Evolutionary conservation across 2,888 invertebrate species (phyloP).

Genomic region (Ectobius pallidus): DNA sequence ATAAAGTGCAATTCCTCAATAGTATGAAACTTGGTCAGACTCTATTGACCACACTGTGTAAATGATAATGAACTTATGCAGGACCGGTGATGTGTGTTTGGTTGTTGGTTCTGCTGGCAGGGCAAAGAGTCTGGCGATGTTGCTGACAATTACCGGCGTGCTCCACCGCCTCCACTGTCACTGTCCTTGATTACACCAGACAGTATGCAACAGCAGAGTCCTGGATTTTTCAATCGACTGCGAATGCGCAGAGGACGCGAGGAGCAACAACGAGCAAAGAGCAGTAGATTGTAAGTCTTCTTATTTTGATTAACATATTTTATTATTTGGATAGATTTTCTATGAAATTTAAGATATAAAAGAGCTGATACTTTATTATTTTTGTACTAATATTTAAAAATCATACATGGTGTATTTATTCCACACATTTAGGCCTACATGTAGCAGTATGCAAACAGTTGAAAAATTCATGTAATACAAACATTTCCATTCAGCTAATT

Average conservation of each 20-base stretch:
- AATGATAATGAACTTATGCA: neutral
- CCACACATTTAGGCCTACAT: too few relatives aligned
- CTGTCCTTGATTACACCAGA: constrained; percentile 15
- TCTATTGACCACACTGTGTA: neutral
- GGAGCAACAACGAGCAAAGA: constrained; percentile 42
- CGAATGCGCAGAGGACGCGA: constrained; percentile 49
- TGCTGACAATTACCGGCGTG: constrained; percentile 55
- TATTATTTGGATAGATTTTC: too few relatives aligned
- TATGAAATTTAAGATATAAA: too few relatives aligned
- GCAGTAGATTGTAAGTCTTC: constrained; percentile 40
- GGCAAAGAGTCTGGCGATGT: constrained; percentile 58
- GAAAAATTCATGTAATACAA: too few relatives aligned
- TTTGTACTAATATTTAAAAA: too few relatives aligned
- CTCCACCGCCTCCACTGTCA: constrained; percentile 46
- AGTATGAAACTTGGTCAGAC: too few relatives aligned
- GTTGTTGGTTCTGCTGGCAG: constrained; percentile 53
- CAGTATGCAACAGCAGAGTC: constrained; percentile 40
- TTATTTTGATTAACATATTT: too few relatives aligned
- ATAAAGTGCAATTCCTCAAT: too few relatives aligned
- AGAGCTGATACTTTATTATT: too few relatives aligned
- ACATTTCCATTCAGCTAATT: too few relatives aligned
- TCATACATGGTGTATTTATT: too few relatives aligned
- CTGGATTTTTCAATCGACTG: constrained; percentile 47
- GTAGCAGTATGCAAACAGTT: too few relatives aligned
- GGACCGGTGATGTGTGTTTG: constrained; percentile 28